phyloP scores from a whole-genome alignment of 1,140 invertebrate genomes.

The Drosophila lini region DNA sequence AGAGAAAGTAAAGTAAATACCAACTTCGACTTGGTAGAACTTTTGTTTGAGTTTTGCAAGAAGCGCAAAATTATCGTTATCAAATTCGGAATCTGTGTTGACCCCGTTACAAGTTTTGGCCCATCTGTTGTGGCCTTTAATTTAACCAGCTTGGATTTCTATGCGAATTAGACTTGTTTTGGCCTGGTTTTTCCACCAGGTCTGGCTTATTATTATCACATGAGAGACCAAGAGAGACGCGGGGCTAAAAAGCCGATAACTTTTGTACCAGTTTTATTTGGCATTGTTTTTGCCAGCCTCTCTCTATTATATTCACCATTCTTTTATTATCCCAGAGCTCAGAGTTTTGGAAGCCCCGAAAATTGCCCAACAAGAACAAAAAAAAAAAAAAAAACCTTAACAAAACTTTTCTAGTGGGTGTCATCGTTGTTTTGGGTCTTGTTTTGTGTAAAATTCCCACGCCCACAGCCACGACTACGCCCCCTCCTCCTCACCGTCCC shows the following conservation, averaged over 20 bases:
- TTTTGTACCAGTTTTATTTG: conserved; percentile 68
- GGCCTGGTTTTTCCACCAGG: conserved; percentile 32
- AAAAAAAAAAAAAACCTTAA: conserved; percentile 4
- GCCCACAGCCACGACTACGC: conserved; percentile 17
- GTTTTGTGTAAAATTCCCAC: conserved; percentile 58
- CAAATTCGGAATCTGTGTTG: conserved; percentile 27
- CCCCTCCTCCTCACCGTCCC: conserved; percentile 5
- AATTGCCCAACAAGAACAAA: conserved; percentile 56
- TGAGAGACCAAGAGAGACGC: conserved; percentile 3
- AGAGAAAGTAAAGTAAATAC: conserved; percentile 1
- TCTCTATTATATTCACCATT: conserved; percentile 1
- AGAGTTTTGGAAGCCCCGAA: conserved; percentile 23
- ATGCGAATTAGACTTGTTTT: conserved; percentile 48
- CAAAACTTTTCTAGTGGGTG: conserved; percentile 66
- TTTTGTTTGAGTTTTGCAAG: conserved; percentile 21
- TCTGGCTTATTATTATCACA: conserved; percentile 64
- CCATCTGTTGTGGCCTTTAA: conserved; percentile 18
- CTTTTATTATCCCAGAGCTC: conserved; percentile 6
- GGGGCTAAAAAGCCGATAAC: conserved; percentile 22
- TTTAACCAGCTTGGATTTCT: conserved; percentile 41
- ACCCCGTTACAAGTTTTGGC: conserved; percentile 28
- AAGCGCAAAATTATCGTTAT: conserved; percentile 36
- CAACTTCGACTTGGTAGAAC: conserved; percentile 10
- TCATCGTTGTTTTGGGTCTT: conserved; percentile 53
- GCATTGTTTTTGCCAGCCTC: conserved; percentile 55